Percentiles rank a stretch among this genome's conserved stretches.
Conservation (phyloP, 2,888 invertebrate species). For the Pristionchus arcanus region DNA sequence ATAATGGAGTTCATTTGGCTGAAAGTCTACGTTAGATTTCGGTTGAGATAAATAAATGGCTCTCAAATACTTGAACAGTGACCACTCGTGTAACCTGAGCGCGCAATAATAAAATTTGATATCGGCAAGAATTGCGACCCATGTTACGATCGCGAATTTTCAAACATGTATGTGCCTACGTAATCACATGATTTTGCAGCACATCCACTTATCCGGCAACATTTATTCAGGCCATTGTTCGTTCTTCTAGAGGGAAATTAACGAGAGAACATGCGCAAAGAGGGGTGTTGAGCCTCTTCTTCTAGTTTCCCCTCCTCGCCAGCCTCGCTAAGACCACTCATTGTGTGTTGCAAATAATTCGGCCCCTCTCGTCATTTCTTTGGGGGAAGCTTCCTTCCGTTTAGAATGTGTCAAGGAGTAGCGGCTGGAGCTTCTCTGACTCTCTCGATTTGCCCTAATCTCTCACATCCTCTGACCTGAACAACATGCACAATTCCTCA, state of each 20-base stretch:
- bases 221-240: neutral
- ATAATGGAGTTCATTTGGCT: no score
- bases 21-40: no score
- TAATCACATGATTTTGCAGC: neutral
- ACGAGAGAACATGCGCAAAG: neutral
- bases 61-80: neutral
- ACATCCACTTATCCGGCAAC: neutral
- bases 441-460: neutral
- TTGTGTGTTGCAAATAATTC: conserved; percentile 33
- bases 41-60: no score
- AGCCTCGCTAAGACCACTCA: neutral
- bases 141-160: neutral
- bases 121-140: neutral
- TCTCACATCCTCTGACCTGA: neutral
- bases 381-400: conserved; percentile 18
- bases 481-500: neutral
- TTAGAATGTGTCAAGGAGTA: neutral
- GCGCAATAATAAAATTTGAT: neutral
- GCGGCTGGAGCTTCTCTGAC: neutral
- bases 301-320: conserved; percentile 14
- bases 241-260: neutral
- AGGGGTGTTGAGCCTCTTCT: neutral
- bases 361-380: conserved; percentile 24
- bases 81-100: neutral
- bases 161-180: neutral